Conservation (phyloP, 2,888 invertebrate genomes). For the Acleris cristana region DNA sequence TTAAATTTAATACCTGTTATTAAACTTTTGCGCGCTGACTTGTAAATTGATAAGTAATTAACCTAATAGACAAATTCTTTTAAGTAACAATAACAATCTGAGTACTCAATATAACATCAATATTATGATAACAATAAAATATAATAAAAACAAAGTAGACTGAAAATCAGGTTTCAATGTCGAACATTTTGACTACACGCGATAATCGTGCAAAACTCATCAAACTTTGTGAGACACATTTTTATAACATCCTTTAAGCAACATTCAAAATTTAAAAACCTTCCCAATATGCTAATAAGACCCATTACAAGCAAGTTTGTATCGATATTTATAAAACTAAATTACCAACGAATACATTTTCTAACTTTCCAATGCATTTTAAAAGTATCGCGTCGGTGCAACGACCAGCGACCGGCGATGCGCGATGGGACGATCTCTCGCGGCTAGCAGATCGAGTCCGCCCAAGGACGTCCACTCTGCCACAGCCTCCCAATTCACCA, state of each 20-base stretch:
- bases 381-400: conserved; percentile 80
- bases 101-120: too few species aligned
- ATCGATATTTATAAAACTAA: conserved; percentile 44
- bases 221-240: too few species aligned
- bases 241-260: too few species aligned
- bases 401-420: conserved; percentile 78
- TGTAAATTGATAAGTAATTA: not conserved
- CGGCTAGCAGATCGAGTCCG: conserved; percentile 83
- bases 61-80: not conserved
- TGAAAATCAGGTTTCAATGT: too few species aligned
- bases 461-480: conserved; percentile 81
- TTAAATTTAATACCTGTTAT: too few species aligned
- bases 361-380: conserved; percentile 82
- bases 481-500: conserved; percentile 54
- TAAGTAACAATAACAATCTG: too few species aligned
- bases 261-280: too few species aligned
- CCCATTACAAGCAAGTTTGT: conserved; percentile 41
- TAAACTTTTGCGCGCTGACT: not conserved
- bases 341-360: conserved; percentile 63
- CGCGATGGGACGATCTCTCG: conserved; percentile 78
- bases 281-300: conserved; percentile 21
- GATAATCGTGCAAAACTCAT: too few species aligned
- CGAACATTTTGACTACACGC: too few species aligned
- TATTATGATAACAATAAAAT: too few species aligned
- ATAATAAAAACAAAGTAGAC: too few species aligned